Evolutionary conservation across 1,140 invertebrate species (phyloP).

Genomic region (Cylas formicarius): DNA sequence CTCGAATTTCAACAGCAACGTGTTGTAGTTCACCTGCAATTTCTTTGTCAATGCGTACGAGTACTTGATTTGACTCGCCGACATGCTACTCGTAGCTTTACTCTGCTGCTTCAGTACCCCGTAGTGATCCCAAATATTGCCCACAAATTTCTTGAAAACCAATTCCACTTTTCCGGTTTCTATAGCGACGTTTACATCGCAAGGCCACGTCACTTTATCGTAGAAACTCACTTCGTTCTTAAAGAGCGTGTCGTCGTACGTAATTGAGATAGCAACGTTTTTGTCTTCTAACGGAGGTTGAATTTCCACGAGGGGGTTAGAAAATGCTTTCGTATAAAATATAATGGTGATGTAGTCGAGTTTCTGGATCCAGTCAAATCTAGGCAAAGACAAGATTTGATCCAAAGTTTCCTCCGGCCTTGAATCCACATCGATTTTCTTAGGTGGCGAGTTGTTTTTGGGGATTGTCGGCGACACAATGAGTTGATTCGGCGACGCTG

Average conservation of each 20-base stretch:
- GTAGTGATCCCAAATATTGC: conserved; percentile 44
- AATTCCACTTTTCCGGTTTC: conserved; percentile 47
- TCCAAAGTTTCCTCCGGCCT: conserved; percentile 1
- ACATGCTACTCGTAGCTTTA: conserved; percentile 11
- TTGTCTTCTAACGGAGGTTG: conserved; percentile 21
- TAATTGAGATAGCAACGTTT: conserved; percentile 21
- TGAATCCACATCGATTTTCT: conserved; percentile 2
- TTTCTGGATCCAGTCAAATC: conserved; percentile 66
- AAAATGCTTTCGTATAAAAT: conserved; percentile 54
- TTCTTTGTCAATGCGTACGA: conserved; percentile 37
- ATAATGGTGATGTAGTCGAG: conserved; percentile 52
- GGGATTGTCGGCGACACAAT: conserved; percentile 2
- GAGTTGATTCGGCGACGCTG: background rate
- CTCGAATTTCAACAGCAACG: conserved; percentile 46
- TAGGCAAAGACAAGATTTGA: conserved; percentile 32
- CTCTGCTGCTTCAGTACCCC: conserved; percentile 37
- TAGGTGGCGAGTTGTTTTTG: background rate
- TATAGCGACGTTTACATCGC: conserved; percentile 38
- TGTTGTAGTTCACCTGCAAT: conserved; percentile 48
- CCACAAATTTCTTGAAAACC: conserved; percentile 39
- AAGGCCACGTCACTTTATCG: conserved; percentile 44
- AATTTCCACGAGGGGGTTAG: conserved; percentile 44
- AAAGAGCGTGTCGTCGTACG: conserved; percentile 25
- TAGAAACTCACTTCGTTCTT: conserved; percentile 39
- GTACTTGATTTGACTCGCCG: conserved; percentile 19